Evolutionary conservation across 2,888 invertebrate species (phyloP).

Genomic region (Synanthedon myopaeformis): DNA sequence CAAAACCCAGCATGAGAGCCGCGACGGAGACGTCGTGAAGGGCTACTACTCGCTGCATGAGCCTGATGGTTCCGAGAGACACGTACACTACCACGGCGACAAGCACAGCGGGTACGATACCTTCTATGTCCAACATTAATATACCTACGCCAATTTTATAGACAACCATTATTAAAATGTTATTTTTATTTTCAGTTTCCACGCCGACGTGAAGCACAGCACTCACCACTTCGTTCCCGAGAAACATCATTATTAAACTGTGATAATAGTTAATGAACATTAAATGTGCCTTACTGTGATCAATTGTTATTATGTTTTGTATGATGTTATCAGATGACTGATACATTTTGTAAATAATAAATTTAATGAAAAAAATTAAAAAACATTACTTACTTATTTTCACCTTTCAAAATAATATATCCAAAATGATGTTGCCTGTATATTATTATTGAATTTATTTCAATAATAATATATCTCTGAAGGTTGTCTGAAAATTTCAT

Average conservation of each 20-base stretch:
- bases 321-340: not conserved
- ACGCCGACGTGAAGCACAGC: conserved; percentile 3
- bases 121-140: not conserved
- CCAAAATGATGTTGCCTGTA: too few species aligned
- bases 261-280: not conserved
- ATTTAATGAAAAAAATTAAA: not conserved
- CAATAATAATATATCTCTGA: too few species aligned
- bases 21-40: conserved; percentile 67
- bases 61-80: conserved; percentile 53
- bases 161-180: too few species aligned
- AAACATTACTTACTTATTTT: too few species aligned
- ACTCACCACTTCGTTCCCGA: conserved; percentile 34
- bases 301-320: not conserved
- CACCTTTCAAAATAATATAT: too few species aligned
- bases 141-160: not conserved
- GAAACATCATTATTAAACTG: conserved; percentile 23
- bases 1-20: conserved; percentile 53
- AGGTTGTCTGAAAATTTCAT: too few species aligned
- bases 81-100: conserved; percentile 29
- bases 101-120: conserved; percentile 35
- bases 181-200: conserved; percentile 22
- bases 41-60: conserved; percentile 67
- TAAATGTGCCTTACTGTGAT: not conserved
- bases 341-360: not conserved
- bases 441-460: too few species aligned